Conservation (phyloP, 1,140 invertebrate genomes). For the Belonocnema kinseyi region DNA sequence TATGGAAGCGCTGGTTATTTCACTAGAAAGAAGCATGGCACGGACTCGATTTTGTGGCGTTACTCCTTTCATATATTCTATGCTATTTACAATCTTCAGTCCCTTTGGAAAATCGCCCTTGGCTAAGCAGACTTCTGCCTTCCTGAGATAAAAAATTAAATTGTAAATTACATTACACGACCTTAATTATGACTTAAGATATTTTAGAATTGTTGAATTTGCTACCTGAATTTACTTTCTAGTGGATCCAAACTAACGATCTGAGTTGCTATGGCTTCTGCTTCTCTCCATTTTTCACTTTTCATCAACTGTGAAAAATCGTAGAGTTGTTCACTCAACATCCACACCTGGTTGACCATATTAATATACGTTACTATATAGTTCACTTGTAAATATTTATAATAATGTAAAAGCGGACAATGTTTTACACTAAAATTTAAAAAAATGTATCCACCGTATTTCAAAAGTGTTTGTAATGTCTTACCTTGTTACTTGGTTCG, state of each 20-base stretch:
- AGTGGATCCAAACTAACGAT: slow-evolving; percentile 83
- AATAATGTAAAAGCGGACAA: too few species aligned
- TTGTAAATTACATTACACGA: neutral
- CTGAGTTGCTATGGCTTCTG: slow-evolving; percentile 83
- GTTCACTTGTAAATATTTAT: too few species aligned
- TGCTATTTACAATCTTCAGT: slow-evolving; percentile 77
- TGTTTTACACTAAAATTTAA: neutral
- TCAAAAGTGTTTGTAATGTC: neutral
- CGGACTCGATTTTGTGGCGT: slow-evolving; percentile 79
- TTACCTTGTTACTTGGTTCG: slow-evolving; percentile 75
- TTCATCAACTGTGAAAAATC: slow-evolving; percentile 79
- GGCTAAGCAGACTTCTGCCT: slow-evolving; percentile 81
- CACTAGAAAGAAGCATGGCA: slow-evolving; percentile 83
- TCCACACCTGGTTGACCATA: slow-evolving; percentile 79
- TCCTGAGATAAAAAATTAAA: slow-evolving; percentile 72
- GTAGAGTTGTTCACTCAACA: slow-evolving; percentile 81
- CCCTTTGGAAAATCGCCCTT: slow-evolving; percentile 82
- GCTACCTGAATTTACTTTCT: slow-evolving; percentile 78
- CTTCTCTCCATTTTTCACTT: slow-evolving; percentile 85
- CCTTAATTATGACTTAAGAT: neutral
- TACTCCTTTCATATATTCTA: slow-evolving; percentile 76
- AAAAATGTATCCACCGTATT: neutral
- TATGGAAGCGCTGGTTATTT: slow-evolving; percentile 80
- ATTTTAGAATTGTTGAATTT: neutral
- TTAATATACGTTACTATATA: neutral